Base-by-base conservation (phyloP, 2,113 vertebrate genomes). In the Cathartes aura region DNA sequence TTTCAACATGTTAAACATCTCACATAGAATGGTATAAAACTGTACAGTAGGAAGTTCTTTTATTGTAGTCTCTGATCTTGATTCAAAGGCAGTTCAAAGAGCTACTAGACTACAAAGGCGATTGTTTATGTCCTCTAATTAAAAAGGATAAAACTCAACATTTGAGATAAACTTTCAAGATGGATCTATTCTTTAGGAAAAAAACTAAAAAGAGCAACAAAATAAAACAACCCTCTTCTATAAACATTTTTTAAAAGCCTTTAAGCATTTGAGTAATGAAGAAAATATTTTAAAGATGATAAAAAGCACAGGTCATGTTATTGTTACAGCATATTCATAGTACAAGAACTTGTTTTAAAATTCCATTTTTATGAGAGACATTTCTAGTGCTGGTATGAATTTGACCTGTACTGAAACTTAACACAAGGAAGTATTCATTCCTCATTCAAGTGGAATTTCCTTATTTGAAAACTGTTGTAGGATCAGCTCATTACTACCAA, bases 51-150 rank as follows among this genome's bases (percentile, higher is more conserved):
- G 73, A 91, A 82, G 20, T 55, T 62, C 32, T 88, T 95, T 89
- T 72, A 48, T 64, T 85, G 71, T 76, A 87, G 48, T 90, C 80
- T 93, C 93, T 96, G 93, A 82, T 96, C 87, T 76, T 73, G 70
- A 96, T 93, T 96, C 89, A 95, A 93, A 97, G 78, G 66, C 48
- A 93, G 58, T 96, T 97, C 87, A 96, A 91, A 96, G 53, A 90
- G 50, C 48, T 76, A 55, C 62, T 58, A 91, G 36, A 85, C 66
- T 64, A 91, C 80, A 91, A 80, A 80, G 20, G 20, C 21, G 3
- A 94, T 91, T 94, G 40, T 79, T 93, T 91, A 82, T 64, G 23
- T 82, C 43, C 15, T 82, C 36, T 96, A 96, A 97, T 95, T 75
- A 82, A 80, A 88, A 89, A 67, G 15, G 19, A 89, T 91, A 85